A percentile compares a stretch with the other conserved stretches of the same genome.
Evolutionary conservation across 2,113 vertebrate species (phyloP).

Genomic region (Phyllopteryx taeniolatus): DNA sequence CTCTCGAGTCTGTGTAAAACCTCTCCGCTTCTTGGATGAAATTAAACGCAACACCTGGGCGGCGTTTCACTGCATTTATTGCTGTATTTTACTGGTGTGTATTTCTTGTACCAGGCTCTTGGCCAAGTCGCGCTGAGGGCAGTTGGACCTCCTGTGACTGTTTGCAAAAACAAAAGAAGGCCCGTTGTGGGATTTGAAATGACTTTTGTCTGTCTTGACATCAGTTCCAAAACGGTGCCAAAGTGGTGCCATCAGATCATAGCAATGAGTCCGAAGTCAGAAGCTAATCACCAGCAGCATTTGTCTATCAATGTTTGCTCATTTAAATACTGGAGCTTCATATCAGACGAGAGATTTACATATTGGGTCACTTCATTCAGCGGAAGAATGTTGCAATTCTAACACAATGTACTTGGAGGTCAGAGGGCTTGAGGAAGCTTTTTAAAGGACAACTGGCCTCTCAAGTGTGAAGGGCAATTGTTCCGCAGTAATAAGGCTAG

Average conservation of each 20-base stretch:
- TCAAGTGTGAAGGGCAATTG: slow-evolving; percentile 24
- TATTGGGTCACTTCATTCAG: slow-evolving; percentile 14
- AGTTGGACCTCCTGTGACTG: slow-evolving; percentile 3
- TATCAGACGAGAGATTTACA: slow-evolving; percentile 5
- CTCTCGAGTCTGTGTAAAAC: slow-evolving; percentile 30
- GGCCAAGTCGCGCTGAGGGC: slow-evolving; percentile 10
- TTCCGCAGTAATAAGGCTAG: slow-evolving; percentile 36
- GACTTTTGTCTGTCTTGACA: slow-evolving; percentile 12
- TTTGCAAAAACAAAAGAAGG: not conserved
- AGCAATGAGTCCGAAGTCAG: not conserved
- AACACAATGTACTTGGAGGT: slow-evolving; percentile 34
- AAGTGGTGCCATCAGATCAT: not conserved
- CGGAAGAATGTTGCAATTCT: slow-evolving; percentile 8
- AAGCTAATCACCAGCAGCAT: not conserved
- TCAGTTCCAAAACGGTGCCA: not conserved
- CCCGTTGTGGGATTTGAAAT: not conserved
- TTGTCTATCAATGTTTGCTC: not conserved
- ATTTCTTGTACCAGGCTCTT: slow-evolving; percentile 25
- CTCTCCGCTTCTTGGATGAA: slow-evolving; percentile 19
- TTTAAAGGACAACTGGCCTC: slow-evolving; percentile 38
- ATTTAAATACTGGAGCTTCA: not conserved
- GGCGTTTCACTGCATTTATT: slow-evolving; percentile 33
- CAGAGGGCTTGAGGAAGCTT: slow-evolving; percentile 4
- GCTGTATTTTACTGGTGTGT: slow-evolving; percentile 26
- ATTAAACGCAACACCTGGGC: slow-evolving; percentile 45